Evolutionary conservation across 2,113 vertebrate species (phyloP).

Genomic region (Oncorhynchus masou): DNA sequence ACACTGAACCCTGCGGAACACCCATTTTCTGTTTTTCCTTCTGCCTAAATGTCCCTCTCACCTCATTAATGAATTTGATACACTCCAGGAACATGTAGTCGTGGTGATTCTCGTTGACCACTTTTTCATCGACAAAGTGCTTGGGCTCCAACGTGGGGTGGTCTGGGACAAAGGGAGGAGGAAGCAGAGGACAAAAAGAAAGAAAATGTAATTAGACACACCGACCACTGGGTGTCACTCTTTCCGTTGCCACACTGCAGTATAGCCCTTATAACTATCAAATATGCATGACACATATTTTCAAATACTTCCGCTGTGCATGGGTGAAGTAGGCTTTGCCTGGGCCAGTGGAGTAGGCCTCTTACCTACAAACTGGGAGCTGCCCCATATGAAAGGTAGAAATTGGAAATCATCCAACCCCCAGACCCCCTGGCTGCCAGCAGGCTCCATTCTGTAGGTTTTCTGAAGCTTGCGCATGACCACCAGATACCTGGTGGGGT

Average conservation of each 20-base stretch:
- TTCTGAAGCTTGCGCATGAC: constrained; percentile 95
- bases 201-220: background rate
- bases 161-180: constrained; percentile 65
- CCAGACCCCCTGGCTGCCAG: constrained; percentile 97
- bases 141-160: constrained; percentile 87
- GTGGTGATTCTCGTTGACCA: constrained; percentile 87
- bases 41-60: constrained; percentile 35
- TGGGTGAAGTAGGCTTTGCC: background rate
- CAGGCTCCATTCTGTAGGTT: constrained; percentile 96
- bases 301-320: no score
- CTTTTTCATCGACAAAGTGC: constrained; percentile 90
- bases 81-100: constrained; percentile 98
- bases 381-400: constrained; percentile 97
- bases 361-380: constrained; percentile 89
- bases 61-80: constrained; percentile 90
- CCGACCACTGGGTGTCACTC: constrained; percentile 43
- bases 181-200: background rate
- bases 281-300: background rate
- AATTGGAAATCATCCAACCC: constrained; percentile 98
- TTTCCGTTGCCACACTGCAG: background rate
- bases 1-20: background rate
- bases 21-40: background rate
- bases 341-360: no score
- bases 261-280: background rate
- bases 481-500: constrained; percentile 81